Conservation (phyloP, 92 coral and sea anemone species). For the Galaxea fascicularis region DNA sequence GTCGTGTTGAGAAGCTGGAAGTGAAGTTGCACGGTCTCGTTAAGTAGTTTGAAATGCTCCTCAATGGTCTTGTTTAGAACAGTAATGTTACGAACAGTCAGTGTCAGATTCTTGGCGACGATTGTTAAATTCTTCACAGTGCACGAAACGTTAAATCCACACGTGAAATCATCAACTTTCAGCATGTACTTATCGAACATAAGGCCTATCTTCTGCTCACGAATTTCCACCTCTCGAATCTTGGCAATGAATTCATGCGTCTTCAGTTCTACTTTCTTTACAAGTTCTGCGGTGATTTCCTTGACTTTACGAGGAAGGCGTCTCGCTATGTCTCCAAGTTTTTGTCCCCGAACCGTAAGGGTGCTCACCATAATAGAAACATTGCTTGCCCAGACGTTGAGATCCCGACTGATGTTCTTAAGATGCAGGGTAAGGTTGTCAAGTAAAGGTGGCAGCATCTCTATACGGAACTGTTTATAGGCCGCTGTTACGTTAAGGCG, state of each 20-base stretch:
- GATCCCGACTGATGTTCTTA: slow-evolving; percentile 73
- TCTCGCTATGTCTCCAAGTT: slow-evolving; percentile 57
- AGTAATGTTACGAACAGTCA: slow-evolving; percentile 56
- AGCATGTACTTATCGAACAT: slow-evolving; percentile 69
- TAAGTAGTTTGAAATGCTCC: slow-evolving; percentile 46
- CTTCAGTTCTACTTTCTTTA: slow-evolving; percentile 54
- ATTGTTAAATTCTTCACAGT: slow-evolving; percentile 67
- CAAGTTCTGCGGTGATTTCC: slow-evolving; percentile 61
- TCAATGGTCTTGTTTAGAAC: slow-evolving; percentile 68
- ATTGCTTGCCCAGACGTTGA: slow-evolving; percentile 77
- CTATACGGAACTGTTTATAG: slow-evolving; percentile 20
- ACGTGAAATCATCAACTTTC: slow-evolving; percentile 65
- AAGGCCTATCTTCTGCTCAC: slow-evolving; percentile 76
- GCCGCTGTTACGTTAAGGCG: slow-evolving; percentile 20
- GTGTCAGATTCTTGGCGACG: slow-evolving; percentile 48
- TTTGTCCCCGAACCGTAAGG: slow-evolving; percentile 70
- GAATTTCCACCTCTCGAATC: slow-evolving; percentile 78
- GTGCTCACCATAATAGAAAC: slow-evolving; percentile 72
- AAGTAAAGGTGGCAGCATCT: slow-evolving; percentile 38
- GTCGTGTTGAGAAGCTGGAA: slow-evolving; percentile 51
- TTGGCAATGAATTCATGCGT: slow-evolving; percentile 57
- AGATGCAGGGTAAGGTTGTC: slow-evolving; percentile 60
- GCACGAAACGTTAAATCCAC: slow-evolving; percentile 78
- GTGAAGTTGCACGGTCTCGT: slow-evolving; percentile 56
- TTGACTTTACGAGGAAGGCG: slow-evolving; percentile 58